Conservation (phyloP, 2,888 invertebrate genomes). For the Branchinecta sandiegonensis region DNA sequence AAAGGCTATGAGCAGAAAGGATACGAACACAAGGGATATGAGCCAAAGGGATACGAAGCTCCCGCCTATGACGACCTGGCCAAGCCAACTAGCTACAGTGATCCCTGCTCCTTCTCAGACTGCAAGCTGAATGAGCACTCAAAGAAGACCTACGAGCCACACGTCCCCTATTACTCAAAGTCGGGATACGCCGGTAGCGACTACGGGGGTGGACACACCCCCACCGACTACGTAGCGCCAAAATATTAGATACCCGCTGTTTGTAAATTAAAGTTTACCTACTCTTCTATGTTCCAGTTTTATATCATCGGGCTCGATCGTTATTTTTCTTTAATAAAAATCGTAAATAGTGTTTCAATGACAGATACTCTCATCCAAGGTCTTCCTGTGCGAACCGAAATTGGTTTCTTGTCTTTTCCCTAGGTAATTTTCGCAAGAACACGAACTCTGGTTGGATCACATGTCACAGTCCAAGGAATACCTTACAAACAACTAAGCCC, state of each 20-base stretch:
- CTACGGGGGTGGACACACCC: conserved; percentile 10
- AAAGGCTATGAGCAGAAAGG: neutral
- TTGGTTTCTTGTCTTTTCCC: too few relatives aligned
- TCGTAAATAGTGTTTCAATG: too few relatives aligned
- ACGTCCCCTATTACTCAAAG: neutral
- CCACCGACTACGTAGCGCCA: neutral
- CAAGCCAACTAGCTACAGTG: neutral
- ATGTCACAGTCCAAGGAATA: too few relatives aligned
- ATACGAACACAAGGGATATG: neutral
- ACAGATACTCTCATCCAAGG: too few relatives aligned
- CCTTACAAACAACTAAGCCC: too few relatives aligned
- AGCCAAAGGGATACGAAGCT: neutral
- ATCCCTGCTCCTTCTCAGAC: neutral
- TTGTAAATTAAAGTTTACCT: too few relatives aligned
- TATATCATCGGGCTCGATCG: too few relatives aligned
- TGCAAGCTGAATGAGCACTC: conserved; percentile 2
- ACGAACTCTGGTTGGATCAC: too few relatives aligned
- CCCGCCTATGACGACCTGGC: neutral
- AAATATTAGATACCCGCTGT: neutral
- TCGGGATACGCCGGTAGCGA: neutral
- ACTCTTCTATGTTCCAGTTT: too few relatives aligned
- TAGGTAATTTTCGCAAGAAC: too few relatives aligned
- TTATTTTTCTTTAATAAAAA: too few relatives aligned
- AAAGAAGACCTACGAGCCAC: neutral
- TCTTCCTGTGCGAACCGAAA: too few relatives aligned